Evolutionary conservation across 2,797 vertebrate species (phyloP), one percentile per base, ranked within the genome.

Genomic region (Rhodeus uyekii): DNA sequence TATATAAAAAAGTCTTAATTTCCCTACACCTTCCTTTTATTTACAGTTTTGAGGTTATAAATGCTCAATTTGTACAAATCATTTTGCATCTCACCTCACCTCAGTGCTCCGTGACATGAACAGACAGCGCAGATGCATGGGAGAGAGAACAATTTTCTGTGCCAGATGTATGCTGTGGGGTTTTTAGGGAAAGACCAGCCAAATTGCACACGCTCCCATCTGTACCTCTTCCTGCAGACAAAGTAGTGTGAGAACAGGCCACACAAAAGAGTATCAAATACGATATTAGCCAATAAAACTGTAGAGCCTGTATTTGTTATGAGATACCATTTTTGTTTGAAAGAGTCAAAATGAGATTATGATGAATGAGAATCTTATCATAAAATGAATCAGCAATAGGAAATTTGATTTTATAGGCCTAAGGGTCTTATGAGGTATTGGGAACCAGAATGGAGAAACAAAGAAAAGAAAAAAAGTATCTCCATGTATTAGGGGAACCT

Each of bases 161-260:
- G 60, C 34, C 82, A 84, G 71, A 80, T 84, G 76, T 24, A 53
- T 68, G 64, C 76, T 69, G 55, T 80, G 78, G 12, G 48, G 3
- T 10, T 78, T 81, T 78, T 27, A 22, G 55, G 32, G 74, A 67
- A 76, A 83, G 83, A 86, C 61, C 67, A 79, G 78, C 78, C 78
- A 83, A 84, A 80, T 84, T 76, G 72, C 58, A 65, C 46, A 58
- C 6, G 2, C n/a, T 55, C 14, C 82, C 79, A 71, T 84, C 82
- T 84, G 78, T 80, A 80, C 48, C n/a, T 55, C 27, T 24, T 64
- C 24, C 38, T n/a, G 60, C 58, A 27, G 42, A 78, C 75, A 85
- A 61, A 84, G 42, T n/a, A 82, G 69, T 32, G 69, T 73, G 68
- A 79, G 50, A 83, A 81, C 36, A 64, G 83, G 58, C 16, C 39